Evolutionary conservation across 1,140 invertebrate genomes (phyloP).

Genomic region (Zaprionus gabonicus): DNA sequence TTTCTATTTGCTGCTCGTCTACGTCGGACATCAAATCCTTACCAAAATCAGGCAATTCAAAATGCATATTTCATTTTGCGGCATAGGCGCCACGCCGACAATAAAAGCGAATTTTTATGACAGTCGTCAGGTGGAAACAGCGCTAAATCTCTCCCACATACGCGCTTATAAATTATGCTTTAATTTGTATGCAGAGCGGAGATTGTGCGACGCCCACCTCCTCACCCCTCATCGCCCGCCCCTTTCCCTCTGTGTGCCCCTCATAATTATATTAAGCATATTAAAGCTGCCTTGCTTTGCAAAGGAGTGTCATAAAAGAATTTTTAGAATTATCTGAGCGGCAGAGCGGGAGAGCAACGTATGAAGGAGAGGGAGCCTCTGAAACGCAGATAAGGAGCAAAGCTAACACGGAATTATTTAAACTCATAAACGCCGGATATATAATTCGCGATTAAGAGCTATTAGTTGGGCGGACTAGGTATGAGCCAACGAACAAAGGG

Average conservation of each 20-base stretch:
- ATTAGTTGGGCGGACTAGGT: constrained; percentile 38
- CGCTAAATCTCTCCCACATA: constrained; percentile 30
- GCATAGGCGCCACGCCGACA: constrained; percentile 39
- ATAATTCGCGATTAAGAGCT: constrained; percentile 55
- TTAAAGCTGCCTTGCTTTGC: constrained; percentile 58
- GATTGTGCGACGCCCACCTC: constrained; percentile 7
- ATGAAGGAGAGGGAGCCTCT: neutral
- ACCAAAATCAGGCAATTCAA: constrained; percentile 35
- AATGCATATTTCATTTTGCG: constrained; percentile 59
- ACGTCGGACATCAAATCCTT: constrained; percentile 1
- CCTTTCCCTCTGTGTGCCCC: constrained; percentile 12
- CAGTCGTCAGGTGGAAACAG: constrained; percentile 43
- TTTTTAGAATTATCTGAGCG: constrained; percentile 29
- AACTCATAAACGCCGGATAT: constrained; percentile 34
- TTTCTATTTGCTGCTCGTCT: neutral
- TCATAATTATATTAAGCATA: constrained; percentile 72
- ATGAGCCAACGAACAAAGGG: neutral
- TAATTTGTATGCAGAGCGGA: constrained; percentile 69
- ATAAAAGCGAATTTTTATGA: constrained; percentile 66
- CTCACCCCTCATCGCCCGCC: neutral
- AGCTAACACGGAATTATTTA: constrained; percentile 19
- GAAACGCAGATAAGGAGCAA: neutral
- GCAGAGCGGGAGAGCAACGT: neutral
- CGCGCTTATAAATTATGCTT: constrained; percentile 61
- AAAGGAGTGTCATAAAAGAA: constrained; percentile 55